phyloP scores from a whole-genome alignment of 2,888 invertebrate genomes.

The Meghimatium bilineatum region DNA sequence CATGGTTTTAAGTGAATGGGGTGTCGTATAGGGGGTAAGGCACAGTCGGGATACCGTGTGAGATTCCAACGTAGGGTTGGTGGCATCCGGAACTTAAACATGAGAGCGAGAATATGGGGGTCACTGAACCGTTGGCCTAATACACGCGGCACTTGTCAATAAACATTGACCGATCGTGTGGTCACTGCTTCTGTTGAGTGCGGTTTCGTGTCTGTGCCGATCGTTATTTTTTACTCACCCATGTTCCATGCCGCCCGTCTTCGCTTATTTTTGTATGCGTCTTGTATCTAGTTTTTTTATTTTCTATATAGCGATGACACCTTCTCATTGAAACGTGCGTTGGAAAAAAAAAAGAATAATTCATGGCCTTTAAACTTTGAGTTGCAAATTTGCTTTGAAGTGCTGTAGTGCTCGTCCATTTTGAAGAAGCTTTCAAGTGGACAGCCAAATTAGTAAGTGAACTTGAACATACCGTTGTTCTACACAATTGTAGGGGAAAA shows the following conservation, averaged over 20 bases:
- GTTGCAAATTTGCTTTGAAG: no score
- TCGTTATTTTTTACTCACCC: not conserved
- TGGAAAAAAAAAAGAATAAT: no score
- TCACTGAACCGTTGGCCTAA: not conserved
- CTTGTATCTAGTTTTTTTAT: not conserved
- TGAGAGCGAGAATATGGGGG: not conserved
- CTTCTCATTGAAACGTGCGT: no score
- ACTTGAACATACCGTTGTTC: no score
- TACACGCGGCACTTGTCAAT: constrained; percentile 25
- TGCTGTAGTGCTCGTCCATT: no score
- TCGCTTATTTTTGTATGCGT: not conserved
- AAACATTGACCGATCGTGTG: constrained; percentile 36
- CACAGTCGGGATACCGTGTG: not conserved
- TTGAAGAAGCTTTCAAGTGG: no score
- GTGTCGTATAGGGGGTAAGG: not conserved
- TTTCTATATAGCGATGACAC: no score
- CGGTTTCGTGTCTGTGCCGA: not conserved
- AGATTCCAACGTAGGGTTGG: not conserved
- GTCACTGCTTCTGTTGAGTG: constrained; percentile 17
- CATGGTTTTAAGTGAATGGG: not conserved
- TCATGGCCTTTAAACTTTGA: no score
- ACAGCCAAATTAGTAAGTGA: no score
- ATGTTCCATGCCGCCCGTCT: not conserved
- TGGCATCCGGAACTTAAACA: not conserved
- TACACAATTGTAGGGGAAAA: no score